These are phyloP conservation scores for Pavo muticus DNA, from an alignment of 2,113 vertebrate species.

Conservation along the genomic window DNA sequence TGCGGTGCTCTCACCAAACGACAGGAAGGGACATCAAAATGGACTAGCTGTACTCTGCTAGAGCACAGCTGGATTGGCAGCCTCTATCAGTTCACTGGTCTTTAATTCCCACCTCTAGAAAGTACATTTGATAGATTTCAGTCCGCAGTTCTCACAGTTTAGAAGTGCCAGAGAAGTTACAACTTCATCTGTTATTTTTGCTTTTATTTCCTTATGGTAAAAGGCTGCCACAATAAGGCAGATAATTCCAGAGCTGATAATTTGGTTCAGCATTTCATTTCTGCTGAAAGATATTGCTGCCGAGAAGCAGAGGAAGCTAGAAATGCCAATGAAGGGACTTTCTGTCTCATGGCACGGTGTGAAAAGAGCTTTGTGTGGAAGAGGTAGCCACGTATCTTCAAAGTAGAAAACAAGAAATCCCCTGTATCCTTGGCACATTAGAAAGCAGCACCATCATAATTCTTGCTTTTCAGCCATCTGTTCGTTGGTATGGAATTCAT, in stretches of 20 bases:
- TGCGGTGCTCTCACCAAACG: background rate
- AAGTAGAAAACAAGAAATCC: background rate
- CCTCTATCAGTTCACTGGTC: background rate
- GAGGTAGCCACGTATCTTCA: background rate
- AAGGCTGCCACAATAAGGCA: background rate
- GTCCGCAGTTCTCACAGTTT: background rate
- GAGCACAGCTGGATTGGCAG: background rate
- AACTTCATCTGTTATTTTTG: background rate
- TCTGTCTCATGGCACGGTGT: background rate
- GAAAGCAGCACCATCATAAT: fast-evolving
- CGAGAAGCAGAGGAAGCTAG: background rate
- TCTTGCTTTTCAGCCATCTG: background rate
- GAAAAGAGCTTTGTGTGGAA: background rate
- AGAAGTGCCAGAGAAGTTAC: background rate
- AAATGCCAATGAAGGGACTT: background rate
- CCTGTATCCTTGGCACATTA: background rate
- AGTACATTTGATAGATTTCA: background rate
- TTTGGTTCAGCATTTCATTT: background rate
- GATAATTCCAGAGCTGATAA: background rate
- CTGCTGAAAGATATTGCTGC: background rate
- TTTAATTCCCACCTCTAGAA: slow-evolving; percentile 9
- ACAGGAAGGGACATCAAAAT: background rate
- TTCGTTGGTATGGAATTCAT: background rate
- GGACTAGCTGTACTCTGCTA: background rate
- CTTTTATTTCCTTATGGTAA: background rate